A percentile compares a stretch with the other conserved stretches of the same genome.
phyloP scores from a whole-genome alignment of 2,888 invertebrate genomes.

The Thereva nobilitata region DNA sequence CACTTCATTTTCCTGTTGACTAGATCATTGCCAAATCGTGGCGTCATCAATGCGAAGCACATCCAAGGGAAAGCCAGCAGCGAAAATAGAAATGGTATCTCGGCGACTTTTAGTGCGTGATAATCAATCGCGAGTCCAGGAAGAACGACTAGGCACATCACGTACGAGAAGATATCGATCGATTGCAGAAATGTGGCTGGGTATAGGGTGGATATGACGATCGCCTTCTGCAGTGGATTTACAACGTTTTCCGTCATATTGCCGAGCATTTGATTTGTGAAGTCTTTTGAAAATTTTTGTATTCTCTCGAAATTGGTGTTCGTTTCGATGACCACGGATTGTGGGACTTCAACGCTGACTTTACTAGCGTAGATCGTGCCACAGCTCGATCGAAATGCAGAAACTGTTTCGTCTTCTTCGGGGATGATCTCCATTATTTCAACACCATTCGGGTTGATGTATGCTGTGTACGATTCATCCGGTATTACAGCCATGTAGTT shows the following conservation, averaged over 20 bases:
- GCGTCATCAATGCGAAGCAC: slow-evolving; percentile 58
- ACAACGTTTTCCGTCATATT: slow-evolving; percentile 52
- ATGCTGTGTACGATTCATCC: slow-evolving; percentile 49
- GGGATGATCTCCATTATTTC: slow-evolving; percentile 59
- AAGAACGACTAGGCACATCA: slow-evolving; percentile 56
- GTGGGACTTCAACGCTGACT: slow-evolving; percentile 23
- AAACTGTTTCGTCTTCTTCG: slow-evolving; percentile 56
- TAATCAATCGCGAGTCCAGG: slow-evolving; percentile 54
- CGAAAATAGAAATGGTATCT: slow-evolving; percentile 56
- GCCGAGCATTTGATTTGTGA: slow-evolving; percentile 51
- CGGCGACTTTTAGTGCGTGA: slow-evolving; percentile 56
- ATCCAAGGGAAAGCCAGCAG: slow-evolving; percentile 58
- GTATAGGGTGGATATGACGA: slow-evolving; percentile 54
- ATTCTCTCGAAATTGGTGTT: slow-evolving; percentile 42
- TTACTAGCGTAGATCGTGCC: slow-evolving; percentile 52
- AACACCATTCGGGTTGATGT: slow-evolving; percentile 56
- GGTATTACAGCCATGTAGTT: slow-evolving; percentile 49
- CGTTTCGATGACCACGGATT: slow-evolving; percentile 41
- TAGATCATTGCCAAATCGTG: slow-evolving; percentile 54
- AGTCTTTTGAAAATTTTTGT: slow-evolving; percentile 52
- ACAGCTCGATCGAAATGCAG: slow-evolving; percentile 54
- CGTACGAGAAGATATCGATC: slow-evolving; percentile 56
- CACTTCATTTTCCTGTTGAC: slow-evolving; percentile 54
- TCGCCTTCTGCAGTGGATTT: slow-evolving; percentile 52
- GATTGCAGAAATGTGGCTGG: slow-evolving; percentile 55